Percentiles rank a stretch among this genome's conserved stretches.
These are phyloP conservation scores for Artibeus lituratus DNA, from an alignment of 2,797 vertebrate species.

Conservation along the genomic window DNA sequence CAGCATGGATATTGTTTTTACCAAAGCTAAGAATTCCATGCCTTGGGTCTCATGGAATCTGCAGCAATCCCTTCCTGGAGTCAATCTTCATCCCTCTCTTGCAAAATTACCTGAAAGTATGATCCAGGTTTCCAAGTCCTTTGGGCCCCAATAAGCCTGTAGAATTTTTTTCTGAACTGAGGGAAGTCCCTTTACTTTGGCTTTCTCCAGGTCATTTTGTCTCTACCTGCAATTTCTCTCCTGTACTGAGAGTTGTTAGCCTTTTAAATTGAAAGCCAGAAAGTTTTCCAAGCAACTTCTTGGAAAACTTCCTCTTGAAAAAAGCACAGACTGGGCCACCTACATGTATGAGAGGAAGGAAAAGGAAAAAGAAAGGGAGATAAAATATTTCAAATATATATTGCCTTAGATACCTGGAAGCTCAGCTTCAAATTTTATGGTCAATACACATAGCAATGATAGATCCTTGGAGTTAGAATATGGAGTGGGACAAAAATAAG, in stretches of 20 bases:
- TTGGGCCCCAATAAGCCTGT: background rate
- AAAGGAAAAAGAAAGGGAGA: background rate
- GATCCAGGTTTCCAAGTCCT: background rate
- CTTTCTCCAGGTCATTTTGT: background rate
- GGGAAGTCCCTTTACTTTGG: background rate
- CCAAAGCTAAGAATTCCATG: background rate
- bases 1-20: background rate
- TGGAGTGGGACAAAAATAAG: background rate
- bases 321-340: background rate
- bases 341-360: background rate
- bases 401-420: background rate
- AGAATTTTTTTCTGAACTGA: background rate
- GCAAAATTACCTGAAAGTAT: background rate
- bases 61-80: background rate
- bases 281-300: background rate
- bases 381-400: background rate
- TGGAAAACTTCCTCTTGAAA: background rate
- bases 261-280: slow-evolving; percentile 3
- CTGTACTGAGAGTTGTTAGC: background rate
- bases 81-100: background rate
- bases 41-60: background rate
- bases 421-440: background rate
- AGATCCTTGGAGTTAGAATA: background rate
- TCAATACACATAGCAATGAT: background rate
- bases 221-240: background rate